A percentile compares a stretch with the other conserved stretches of the same genome.
Conservation (phyloP, 2,113 vertebrate genomes). For the Pituophis catenifer region DNA sequence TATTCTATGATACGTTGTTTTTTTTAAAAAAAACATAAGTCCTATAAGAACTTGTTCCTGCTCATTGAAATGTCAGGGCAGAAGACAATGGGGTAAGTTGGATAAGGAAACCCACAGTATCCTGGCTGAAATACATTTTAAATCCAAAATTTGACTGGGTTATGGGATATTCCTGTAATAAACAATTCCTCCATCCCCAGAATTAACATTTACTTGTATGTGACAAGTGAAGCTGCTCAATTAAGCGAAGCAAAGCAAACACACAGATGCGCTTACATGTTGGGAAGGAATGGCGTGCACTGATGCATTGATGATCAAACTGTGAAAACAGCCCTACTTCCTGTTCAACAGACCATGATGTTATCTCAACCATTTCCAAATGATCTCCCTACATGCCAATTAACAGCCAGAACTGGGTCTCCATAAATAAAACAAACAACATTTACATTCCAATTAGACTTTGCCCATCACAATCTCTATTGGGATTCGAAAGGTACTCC, state of each 20-base stretch:
- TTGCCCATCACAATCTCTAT: slow-evolving; percentile 24
- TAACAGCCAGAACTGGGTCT: slow-evolving; percentile 65
- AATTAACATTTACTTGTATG: slow-evolving; percentile 79
- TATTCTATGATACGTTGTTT: neutral
- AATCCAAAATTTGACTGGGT: neutral
- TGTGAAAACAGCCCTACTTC: slow-evolving; percentile 73
- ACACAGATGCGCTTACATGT: slow-evolving; percentile 68
- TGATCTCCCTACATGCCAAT: slow-evolving; percentile 71
- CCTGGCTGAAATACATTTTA: neutral
- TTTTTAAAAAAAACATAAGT: no score
- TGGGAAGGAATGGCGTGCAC: slow-evolving; percentile 73
- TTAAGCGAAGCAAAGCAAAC: slow-evolving; percentile 71
- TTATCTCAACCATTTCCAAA: slow-evolving; percentile 68
- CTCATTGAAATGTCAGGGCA: neutral
- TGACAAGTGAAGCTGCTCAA: slow-evolving; percentile 79
- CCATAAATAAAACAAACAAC: slow-evolving; percentile 57
- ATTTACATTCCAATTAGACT: slow-evolving; percentile 66
- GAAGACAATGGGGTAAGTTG: neutral
- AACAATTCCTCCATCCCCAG: slow-evolving; percentile 59
- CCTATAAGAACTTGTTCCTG: neutral
- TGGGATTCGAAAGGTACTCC: slow-evolving; percentile 10
- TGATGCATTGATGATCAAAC: slow-evolving; percentile 76
- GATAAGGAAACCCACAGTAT: no score
- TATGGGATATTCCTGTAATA: neutral
- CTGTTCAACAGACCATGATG: slow-evolving; percentile 70